Evolutionary conservation across 2,797 vertebrate species (phyloP).

Genomic region (Chiloscyllium punctatum): DNA sequence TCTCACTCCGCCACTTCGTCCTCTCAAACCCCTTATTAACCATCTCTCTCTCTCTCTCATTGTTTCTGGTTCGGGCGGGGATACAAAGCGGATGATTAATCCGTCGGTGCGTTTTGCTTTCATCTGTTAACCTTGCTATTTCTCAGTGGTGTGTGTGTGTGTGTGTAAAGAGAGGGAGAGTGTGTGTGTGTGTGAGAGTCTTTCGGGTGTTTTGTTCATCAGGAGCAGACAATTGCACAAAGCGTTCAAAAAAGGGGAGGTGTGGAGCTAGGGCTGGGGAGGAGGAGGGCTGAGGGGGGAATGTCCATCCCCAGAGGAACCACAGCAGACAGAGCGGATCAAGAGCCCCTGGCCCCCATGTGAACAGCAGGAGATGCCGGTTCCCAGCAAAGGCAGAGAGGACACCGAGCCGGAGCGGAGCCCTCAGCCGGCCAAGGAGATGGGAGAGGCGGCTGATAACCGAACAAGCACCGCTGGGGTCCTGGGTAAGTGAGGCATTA

Average conservation of each 20-base stretch:
- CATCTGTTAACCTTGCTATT: neutral
- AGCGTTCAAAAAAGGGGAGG: neutral
- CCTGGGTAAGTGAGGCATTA: neutral
- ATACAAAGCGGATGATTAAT: constrained; percentile 15
- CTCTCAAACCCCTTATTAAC: neutral
- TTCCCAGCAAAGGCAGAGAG: neutral
- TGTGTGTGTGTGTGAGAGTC: neutral
- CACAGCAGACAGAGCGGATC: no score
- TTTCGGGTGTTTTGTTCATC: neutral
- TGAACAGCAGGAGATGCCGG: neutral
- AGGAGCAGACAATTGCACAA: neutral
- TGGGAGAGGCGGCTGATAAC: neutral
- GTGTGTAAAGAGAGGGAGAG: neutral
- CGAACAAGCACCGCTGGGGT: neutral
- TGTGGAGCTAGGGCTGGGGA: neutral
- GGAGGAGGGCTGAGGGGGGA: neutral
- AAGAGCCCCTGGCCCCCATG: neutral
- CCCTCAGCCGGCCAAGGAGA: neutral
- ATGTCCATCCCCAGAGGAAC: neutral
- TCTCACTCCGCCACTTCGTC: neutral
- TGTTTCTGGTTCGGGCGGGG: constrained; percentile 17
- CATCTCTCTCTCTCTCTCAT: neutral
- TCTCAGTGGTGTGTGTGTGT: neutral
- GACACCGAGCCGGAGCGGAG: neutral
- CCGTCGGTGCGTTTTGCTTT: neutral